Base-by-base conservation (phyloP, 2,113 vertebrate genomes). In the Petroica traversi region DNA sequence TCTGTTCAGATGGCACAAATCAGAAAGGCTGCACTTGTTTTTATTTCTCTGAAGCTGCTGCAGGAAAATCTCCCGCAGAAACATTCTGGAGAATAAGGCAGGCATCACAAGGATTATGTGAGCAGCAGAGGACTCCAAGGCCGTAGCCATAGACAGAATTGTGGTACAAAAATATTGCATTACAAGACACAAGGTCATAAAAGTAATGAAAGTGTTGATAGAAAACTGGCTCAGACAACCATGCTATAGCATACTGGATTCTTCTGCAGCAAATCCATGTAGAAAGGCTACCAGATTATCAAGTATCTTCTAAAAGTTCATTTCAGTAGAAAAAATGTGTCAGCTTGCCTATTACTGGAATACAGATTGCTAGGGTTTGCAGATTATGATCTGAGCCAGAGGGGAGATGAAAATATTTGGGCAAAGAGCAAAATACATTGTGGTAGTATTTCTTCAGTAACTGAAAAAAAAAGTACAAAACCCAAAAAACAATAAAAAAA, bases 1-100 rank as follows among this genome's bases (percentile, higher is more conserved):
- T 46, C 55, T 54, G 11, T 77, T 92, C 29, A 68, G 12, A 40
- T 29, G 12, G 6, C 28, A 55, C 22, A 52, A 61, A 69, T 83
- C 45, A 91, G 48, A 76, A 79, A 52, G 3, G 1, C 2, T 43
- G n/a, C 13, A 54, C 1, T 0, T 0, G 1, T 23, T 89, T 36
- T 67, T 34, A 74, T 54, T 62, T 73, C 16, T 77, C 20, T 62
- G 40, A 84, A 71, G 29, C 19, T 33, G 9, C 22, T 48, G 15
- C 31, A 72, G 24, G n/a, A 36, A 73, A 63, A 58, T 61, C 9
- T 74, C 38, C 33, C 40, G 24, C 19, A 76, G 49, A 91, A 84
- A 45, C 2, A 3, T 49, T 73, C 15, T 16, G 69, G 33, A 54
- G 46, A 83, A 49, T 29, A 75, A 92, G 55, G 15, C 25, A 85